Percentiles rank a stretch among this genome's conserved stretches.
Evolutionary conservation across 2,888 invertebrate species (phyloP).

Genomic region (Argyresthia albistria): DNA sequence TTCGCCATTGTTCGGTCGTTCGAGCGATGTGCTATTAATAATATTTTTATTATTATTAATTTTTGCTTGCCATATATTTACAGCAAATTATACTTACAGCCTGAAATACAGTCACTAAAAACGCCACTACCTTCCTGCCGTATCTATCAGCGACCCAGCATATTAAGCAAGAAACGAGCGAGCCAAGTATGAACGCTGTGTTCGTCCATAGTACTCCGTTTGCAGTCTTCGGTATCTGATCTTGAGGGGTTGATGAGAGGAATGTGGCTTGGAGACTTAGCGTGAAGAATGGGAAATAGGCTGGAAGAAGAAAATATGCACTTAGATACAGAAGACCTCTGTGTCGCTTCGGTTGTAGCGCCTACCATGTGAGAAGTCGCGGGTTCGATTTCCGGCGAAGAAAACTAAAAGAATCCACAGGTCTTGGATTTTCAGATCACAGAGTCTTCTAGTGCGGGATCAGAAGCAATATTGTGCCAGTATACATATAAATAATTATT

Average conservation of each 20-base stretch:
- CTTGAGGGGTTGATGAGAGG: conserved; percentile 34
- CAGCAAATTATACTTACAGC: conserved; percentile 32
- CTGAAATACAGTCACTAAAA: conserved; percentile 40
- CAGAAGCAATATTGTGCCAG: no score
- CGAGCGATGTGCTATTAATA: background rate
- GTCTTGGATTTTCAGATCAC: no score
- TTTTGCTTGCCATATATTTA: background rate
- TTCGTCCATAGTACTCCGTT: conserved; percentile 39
- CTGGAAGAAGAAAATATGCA: background rate
- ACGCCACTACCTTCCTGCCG: conserved; percentile 40
- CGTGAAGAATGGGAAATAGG: conserved; percentile 42
- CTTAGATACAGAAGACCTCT: no score
- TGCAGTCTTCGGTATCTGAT: conserved; percentile 24
- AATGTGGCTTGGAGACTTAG: conserved; percentile 42
- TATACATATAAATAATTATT: no score
- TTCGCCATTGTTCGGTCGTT: no score
- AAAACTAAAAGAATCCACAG: no score
- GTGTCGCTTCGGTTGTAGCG: no score
- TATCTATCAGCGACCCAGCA: conserved; percentile 30
- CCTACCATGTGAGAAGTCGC: no score
- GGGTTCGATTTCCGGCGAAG: no score
- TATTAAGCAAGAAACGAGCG: conserved; percentile 27
- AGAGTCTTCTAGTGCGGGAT: no score
- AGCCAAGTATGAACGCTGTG: conserved; percentile 31
- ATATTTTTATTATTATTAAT: background rate